Evolutionary conservation across 2,888 invertebrate genomes (phyloP), one percentile per base, ranked within the genome.

Genomic region (Oxyscelio sp.): DNA sequence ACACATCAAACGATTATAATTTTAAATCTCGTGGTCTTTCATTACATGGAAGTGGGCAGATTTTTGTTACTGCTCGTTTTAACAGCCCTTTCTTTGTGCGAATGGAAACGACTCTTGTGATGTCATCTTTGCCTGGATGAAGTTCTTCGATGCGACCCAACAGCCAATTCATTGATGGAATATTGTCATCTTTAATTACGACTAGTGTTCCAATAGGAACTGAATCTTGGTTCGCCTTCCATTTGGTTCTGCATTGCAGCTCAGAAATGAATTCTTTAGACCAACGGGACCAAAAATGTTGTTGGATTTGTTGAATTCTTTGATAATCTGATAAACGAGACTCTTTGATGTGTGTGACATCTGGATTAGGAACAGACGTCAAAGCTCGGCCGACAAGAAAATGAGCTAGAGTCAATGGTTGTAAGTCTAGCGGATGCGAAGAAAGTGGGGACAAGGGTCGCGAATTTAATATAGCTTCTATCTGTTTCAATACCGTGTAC

Each of bases 391-490:
- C 90, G 52, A 90, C 88, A 0, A 92, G 70, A 52, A 92, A 89
- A 75, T 92, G 92, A 8, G 87, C 89, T 22, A 90, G 91, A 3
- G 89, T 90, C 0, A 91, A 70, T 2, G 82, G 79, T 5, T 56
- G 19, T 6, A 87, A 63, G 45, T 90, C 87, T 13, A 65, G 13
- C 0, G 87, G 83, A 78, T 90, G 87, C 0, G 78, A 34, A 34
- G 34, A 34, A 34, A 34, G 34, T 34, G 87, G 74, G 31, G 81
- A 84, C 0, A 92, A 8, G 5, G 90, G 91, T 19, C 91, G 48
- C 4, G 90, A 91, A 65, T 91, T 91, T 0, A 91, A 61, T 15
- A 87, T 81, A 0, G 88, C 89, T 68, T 90, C 90, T 2, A 91
- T 88, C 74, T 90, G 86, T 11, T 75, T 73, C 3, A 90, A 52